Percentiles rank a stretch among this genome's conserved stretches.
phyloP scores from a whole-genome alignment of 1,140 invertebrate genomes.

The Aethina tumida region DNA sequence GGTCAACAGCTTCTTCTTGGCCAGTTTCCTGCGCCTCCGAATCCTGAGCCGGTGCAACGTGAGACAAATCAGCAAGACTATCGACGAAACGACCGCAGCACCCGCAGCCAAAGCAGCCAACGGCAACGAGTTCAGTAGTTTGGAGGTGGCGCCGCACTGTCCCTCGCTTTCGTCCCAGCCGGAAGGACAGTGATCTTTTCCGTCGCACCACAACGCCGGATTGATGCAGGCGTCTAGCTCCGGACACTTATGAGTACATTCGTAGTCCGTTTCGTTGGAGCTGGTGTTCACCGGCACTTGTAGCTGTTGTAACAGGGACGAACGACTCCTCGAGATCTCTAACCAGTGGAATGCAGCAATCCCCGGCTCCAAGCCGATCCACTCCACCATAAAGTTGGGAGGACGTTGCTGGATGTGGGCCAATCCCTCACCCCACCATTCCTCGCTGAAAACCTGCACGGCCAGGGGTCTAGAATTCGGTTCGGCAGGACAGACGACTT shows the following conservation, averaged over 20 bases:
- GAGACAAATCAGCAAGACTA: conserved; percentile 43
- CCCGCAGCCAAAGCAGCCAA: conserved; percentile 46
- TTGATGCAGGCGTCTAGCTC: conserved; percentile 84
- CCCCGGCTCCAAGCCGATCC: conserved; percentile 58
- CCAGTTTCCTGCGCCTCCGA: conserved; percentile 36
- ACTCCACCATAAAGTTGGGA: conserved; percentile 59
- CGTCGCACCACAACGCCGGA: conserved; percentile 77
- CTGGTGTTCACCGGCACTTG: conserved; percentile 38
- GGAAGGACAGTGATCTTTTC: conserved; percentile 71
- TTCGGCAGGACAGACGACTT: conserved; percentile 62
- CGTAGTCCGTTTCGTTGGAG: conserved; percentile 48
- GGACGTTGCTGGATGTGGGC: conserved; percentile 34
- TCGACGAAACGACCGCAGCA: conserved; percentile 43
- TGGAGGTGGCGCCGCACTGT: conserved; percentile 50
- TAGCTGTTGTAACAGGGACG: conserved; percentile 53
- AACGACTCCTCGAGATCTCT: conserved; percentile 56
- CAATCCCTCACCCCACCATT: conserved; percentile 46
- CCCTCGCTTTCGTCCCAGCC: conserved; percentile 70
- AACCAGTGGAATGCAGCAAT: conserved; percentile 59
- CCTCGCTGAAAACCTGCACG: conserved; percentile 64
- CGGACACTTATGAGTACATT: conserved; percentile 68
- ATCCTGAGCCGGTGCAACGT: conserved; percentile 33
- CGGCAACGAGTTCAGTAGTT: conserved; percentile 33
- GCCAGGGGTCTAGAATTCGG: conserved; percentile 53
- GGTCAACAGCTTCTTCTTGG: conserved; percentile 44